Base-by-base conservation (phyloP, 1,140 invertebrate genomes). In the Cydia amplana region DNA sequence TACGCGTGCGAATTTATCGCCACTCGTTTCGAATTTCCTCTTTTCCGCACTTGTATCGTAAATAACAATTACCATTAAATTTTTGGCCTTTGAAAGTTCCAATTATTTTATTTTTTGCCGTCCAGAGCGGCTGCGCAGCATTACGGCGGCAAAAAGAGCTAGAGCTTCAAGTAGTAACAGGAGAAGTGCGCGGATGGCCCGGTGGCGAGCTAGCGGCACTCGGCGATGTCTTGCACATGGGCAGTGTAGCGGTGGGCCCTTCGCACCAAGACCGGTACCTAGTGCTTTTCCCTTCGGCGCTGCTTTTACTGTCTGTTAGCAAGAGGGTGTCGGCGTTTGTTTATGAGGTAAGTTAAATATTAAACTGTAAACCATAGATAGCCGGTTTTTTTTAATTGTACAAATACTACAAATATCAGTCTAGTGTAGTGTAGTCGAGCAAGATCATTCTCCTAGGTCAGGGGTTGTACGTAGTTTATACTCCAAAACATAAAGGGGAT, bases 61-160 rank as follows among this genome's bases (percentile, higher is more conserved):
- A n/a, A n/a, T n/a, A n/a, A n/a, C n/a, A n/a, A n/a, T 40, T 40
- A 40, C 36, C 36, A 40, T 10, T 40, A 10, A 0, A 10, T 40
- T 40, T 40, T 40, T 40, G 1, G 36, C 36, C 32, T 40, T 40
- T 40, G 36, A 40, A 40, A 40, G 36, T 40, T 40, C 32, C 32
- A 32, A 32, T 40, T 2, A 4, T 46, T 14, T 46, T 46, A 10
- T 46, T 12, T 46, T 4, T 46, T 46, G n/a, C 43, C 12, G 4
- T 79, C 9, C 82, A 98, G 97, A 96, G 96, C 87, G 94, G 95
- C 49, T 99, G 98, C 92, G 95, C 96, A 74, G 95, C 96, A 32
- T 95, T 97, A 25, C 94, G 98, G 70, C 96, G 98, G n/a, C 97
- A 99, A 87, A 99, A 98, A 91, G 98, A 99, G 93, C 94, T 99